These are phyloP conservation scores for Notiomystis cincta DNA, from an alignment of 2,113 vertebrate genomes.

Conservation along the genomic window DNA sequence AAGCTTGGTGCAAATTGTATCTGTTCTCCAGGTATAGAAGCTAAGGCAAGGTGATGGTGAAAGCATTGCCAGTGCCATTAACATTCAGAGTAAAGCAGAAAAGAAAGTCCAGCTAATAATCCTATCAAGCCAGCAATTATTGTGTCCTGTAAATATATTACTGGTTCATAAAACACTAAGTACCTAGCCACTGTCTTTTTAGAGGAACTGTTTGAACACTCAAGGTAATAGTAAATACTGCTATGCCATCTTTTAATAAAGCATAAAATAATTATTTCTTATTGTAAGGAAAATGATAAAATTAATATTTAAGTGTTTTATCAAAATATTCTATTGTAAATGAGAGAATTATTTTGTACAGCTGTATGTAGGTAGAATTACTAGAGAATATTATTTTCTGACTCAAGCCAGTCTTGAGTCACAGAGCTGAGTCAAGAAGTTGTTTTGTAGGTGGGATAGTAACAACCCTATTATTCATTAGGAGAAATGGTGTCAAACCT, in stretches of 20 bases:
- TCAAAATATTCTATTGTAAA: background rate
- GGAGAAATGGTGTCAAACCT: background rate
- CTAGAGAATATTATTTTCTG: background rate
- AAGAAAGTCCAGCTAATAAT: background rate
- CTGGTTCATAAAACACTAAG: background rate
- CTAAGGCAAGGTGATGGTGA: background rate
- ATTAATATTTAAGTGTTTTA: background rate
- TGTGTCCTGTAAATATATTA: background rate
- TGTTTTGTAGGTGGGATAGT: background rate
- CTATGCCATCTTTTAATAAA: background rate
- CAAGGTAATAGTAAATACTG: background rate
- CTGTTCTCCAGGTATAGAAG: background rate
- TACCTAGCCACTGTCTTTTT: background rate
- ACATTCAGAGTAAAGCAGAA: background rate
- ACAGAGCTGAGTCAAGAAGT: background rate
- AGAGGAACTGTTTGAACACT: background rate
- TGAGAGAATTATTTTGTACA: background rate
- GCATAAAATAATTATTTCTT: background rate
- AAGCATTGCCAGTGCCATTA: background rate
- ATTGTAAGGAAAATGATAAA: background rate
- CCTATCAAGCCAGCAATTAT: background rate
- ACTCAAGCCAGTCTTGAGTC: background rate
- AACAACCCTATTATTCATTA: background rate
- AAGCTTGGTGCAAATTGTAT: background rate
- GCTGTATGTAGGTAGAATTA: background rate